phyloP scores from a whole-genome alignment of 2,113 vertebrate genomes.

The Argyrosomus japonicus region DNA sequence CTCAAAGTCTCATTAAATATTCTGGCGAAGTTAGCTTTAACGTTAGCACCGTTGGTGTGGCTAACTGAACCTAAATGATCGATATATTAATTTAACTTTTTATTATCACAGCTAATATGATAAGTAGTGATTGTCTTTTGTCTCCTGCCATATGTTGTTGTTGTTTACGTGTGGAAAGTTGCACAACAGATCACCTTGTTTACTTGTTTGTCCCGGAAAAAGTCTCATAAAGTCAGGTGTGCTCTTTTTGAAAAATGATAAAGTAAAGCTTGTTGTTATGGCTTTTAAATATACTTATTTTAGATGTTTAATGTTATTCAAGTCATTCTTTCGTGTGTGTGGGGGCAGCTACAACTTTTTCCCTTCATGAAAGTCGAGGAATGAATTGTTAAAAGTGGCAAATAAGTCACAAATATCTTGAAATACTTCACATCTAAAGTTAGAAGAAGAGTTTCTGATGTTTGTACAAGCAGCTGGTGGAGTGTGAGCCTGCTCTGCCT shows the following conservation, averaged over 20 bases:
- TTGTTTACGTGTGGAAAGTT: conserved; percentile 6
- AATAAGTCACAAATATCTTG: neutral
- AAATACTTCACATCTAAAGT: too few relatives aligned
- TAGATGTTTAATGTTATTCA: neutral
- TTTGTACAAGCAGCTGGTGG: neutral
- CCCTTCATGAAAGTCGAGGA: neutral
- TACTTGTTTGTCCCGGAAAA: neutral
- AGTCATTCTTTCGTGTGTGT: neutral
- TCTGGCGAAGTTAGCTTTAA: conserved; percentile 5
- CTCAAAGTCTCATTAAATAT: neutral
- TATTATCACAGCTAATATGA: too few relatives aligned
- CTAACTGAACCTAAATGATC: neutral
- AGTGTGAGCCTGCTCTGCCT: neutral
- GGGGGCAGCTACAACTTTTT: neutral
- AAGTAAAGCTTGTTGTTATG: neutral
- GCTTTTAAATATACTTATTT: neutral
- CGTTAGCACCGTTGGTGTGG: neutral
- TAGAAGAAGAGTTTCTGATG: too few relatives aligned
- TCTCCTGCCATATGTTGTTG: neutral
- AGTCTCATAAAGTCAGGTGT: neutral
- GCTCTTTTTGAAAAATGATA: neutral
- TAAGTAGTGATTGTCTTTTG: neutral
- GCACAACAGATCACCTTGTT: conserved; percentile 1
- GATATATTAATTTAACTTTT: neutral
- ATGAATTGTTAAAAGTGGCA: neutral